Evolutionary conservation across 1,140 invertebrate species (phyloP).

Genomic region (Lasaia peninsularis): DNA sequence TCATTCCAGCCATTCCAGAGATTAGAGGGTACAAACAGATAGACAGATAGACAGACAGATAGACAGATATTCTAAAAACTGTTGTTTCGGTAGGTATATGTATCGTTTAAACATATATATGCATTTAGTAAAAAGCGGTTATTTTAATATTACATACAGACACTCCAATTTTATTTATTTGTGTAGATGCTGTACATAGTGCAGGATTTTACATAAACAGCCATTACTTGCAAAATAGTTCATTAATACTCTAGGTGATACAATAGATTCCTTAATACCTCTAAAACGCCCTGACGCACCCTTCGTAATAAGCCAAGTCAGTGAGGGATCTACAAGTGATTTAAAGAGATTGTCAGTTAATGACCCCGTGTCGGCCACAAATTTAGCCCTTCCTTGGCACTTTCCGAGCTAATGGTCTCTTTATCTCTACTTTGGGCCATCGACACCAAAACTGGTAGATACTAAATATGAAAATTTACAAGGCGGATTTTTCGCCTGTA

Average conservation of each 20-base stretch:
- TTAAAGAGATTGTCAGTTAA: slow-evolving; percentile 76
- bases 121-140: no score
- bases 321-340: slow-evolving; percentile 68
- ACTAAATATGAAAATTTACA: slow-evolving; percentile 36
- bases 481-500: slow-evolving; percentile 8
- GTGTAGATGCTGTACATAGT: no score
- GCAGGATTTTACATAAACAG: neutral
- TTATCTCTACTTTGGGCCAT: slow-evolving; percentile 42
- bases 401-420: slow-evolving; percentile 47
- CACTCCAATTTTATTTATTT: no score
- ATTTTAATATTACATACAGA: no score
- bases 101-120: no score
- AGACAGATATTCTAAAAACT: no score
- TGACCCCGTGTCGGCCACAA: slow-evolving; percentile 61
- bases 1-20: no score
- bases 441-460: slow-evolving; percentile 25
- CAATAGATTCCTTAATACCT: slow-evolving; percentile 56
- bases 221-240: slow-evolving; percentile 5
- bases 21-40: no score
- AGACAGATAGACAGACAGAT: no score
- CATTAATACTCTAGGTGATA: slow-evolving; percentile 11
- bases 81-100: no score
- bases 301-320: slow-evolving; percentile 55
- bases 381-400: slow-evolving; percentile 61
- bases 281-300: slow-evolving; percentile 41